A percentile compares a stretch with the other conserved stretches of the same genome.
Conservation (phyloP, 1,140 invertebrate genomes). For the Teleopsis dalmanni region DNA sequence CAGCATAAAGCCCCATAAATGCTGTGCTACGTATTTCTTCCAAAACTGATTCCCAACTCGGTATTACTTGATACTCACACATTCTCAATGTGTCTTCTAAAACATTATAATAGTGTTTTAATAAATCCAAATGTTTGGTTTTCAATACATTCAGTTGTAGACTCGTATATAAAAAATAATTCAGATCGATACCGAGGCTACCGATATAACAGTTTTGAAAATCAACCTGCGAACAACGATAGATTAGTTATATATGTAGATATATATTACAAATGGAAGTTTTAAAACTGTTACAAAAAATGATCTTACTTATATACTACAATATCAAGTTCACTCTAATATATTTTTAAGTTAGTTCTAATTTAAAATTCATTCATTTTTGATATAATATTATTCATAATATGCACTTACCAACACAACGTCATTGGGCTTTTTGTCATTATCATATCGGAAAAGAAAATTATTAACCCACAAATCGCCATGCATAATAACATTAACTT, state of each 20-base stretch:
- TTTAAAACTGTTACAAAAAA: no score
- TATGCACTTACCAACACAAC: not conserved
- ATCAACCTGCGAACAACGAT: slow-evolving; percentile 29
- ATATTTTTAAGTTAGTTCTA: no score
- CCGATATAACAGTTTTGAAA: slow-evolving; percentile 29
- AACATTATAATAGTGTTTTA: slow-evolving; percentile 27
- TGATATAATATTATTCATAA: not conserved
- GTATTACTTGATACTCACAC: slow-evolving; percentile 21
- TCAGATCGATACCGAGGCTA: slow-evolving; percentile 29
- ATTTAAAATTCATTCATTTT: no score
- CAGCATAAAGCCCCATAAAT: slow-evolving; percentile 25
- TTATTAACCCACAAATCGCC: slow-evolving; percentile 62
- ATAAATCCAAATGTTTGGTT: slow-evolving; percentile 28
- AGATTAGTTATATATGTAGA: no score
- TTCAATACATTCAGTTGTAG: slow-evolving; percentile 22
- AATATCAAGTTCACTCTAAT: no score
- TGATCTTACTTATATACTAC: no score
- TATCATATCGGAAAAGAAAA: slow-evolving; percentile 50
- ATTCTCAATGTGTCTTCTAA: slow-evolving; percentile 33
- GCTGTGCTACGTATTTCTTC: slow-evolving; percentile 29
- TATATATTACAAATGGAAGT: no score
- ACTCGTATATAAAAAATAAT: slow-evolving; percentile 33
- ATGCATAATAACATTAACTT: slow-evolving; percentile 51
- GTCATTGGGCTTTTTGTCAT: not conserved
- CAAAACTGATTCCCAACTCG: slow-evolving; percentile 34